A percentile compares a stretch with the other conserved stretches of the same genome.
Evolutionary conservation across 1,140 invertebrate genomes (phyloP).

Genomic region (Heliconius nattereri): DNA sequence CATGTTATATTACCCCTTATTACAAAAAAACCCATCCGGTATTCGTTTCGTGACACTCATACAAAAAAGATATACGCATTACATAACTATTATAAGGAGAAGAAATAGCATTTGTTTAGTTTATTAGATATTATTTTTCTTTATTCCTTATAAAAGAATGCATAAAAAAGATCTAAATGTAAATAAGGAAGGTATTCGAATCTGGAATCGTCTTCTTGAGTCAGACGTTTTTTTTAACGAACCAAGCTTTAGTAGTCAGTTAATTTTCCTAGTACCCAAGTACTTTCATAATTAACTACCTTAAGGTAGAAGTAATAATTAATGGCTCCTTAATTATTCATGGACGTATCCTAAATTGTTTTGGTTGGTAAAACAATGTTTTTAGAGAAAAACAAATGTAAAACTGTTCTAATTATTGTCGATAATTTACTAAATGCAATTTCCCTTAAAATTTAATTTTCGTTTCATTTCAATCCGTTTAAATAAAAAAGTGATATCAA

Average conservation of each 20-base stretch:
- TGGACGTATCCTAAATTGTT: neutral
- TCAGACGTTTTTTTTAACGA: neutral
- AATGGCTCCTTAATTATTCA: neutral
- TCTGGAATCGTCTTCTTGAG: neutral
- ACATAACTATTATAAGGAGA: neutral
- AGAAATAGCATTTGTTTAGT: neutral
- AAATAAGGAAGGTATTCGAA: neutral
- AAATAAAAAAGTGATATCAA: too few species aligned
- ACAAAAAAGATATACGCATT: neutral
- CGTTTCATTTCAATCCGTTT: too few species aligned
- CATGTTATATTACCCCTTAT: constrained; percentile 1
- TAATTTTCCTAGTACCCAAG: neutral
- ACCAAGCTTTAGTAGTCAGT: neutral
- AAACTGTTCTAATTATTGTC: neutral
- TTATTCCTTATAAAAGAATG: neutral
- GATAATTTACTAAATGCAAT: neutral
- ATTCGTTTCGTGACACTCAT: constrained; percentile 1
- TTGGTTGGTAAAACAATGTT: neutral
- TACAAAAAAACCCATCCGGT: neutral
- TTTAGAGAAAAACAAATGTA: neutral
- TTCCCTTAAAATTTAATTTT: too few species aligned
- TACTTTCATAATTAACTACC: neutral
- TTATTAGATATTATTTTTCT: neutral
- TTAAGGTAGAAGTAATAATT: neutral
- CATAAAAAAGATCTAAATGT: neutral